phyloP scores from a whole-genome alignment of 2,888 invertebrate genomes.

The Drosophila atripex region DNA sequence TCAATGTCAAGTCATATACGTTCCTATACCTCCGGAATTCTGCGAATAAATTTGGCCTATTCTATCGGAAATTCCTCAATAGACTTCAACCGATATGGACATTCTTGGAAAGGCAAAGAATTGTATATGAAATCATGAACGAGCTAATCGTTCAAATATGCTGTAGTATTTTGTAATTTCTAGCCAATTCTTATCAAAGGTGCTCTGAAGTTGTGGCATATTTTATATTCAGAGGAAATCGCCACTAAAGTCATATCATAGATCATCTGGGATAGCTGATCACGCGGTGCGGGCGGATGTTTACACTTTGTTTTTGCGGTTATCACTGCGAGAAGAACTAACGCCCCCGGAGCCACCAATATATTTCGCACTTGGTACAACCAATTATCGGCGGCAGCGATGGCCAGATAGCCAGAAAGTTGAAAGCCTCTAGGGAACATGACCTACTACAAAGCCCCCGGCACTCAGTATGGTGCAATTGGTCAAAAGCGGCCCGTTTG shows the following conservation, averaged over 20 bases:
- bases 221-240: slow-evolving; percentile 3
- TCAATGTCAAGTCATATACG: slow-evolving; percentile 7
- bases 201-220: neutral
- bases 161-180: slow-evolving; percentile 9
- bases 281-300: slow-evolving; percentile 40
- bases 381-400: slow-evolving; percentile 35
- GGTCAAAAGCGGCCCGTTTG: slow-evolving; percentile 64
- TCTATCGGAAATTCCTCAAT: slow-evolving; percentile 47
- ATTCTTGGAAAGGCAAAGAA: slow-evolving; percentile 61
- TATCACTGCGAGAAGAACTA: slow-evolving; percentile 36
- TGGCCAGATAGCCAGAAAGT: slow-evolving; percentile 14
- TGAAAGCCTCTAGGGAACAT: slow-evolving; percentile 11
- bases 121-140: slow-evolving; percentile 53
- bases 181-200: slow-evolving; percentile 14
- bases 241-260: slow-evolving; percentile 2
- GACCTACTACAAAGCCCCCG: slow-evolving; percentile 30
- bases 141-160: slow-evolving; percentile 51
- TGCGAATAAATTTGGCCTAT: slow-evolving; percentile 9
- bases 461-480: slow-evolving; percentile 72
- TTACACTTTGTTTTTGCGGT: slow-evolving; percentile 33
- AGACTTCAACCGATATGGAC: slow-evolving; percentile 19
- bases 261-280: slow-evolving; percentile 31
- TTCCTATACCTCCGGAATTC: slow-evolving; percentile 17
- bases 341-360: slow-evolving; percentile 4
- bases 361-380: slow-evolving; percentile 40